These are phyloP conservation scores for Channallabes apus DNA, from an alignment of 2,797 vertebrate species.

Conservation along the genomic window DNA sequence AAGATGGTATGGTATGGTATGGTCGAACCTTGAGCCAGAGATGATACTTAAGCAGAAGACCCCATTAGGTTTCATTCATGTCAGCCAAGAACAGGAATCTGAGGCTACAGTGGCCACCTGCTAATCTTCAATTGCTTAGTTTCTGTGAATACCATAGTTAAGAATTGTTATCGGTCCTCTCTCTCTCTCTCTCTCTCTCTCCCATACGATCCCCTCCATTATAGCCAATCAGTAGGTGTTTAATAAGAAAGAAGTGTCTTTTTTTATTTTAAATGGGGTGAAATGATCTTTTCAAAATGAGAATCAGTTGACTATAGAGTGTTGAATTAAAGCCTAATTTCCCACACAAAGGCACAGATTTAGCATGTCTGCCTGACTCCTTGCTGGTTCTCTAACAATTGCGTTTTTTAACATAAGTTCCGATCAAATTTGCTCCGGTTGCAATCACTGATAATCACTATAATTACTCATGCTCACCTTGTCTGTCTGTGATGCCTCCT, in stretches of 20 bases:
- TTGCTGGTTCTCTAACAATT: conserved; percentile 8
- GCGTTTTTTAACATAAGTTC: background rate
- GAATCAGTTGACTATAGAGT: background rate
- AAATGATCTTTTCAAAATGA: background rate
- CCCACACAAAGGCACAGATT: conserved; percentile 18
- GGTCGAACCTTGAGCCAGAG: background rate
- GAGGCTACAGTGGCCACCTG: background rate
- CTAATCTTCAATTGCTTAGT: background rate
- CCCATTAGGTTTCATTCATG: background rate
- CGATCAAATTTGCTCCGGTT: conserved; percentile 23
- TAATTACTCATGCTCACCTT: conserved; percentile 35
- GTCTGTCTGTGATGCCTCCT: conserved; percentile 28
- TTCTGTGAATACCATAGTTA: background rate
- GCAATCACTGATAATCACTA: conserved; percentile 36
- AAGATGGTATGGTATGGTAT: too few species aligned
- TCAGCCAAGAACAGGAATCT: background rate
- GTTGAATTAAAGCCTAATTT: background rate
- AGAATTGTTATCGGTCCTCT: background rate
- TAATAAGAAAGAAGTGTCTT: conserved; percentile 3
- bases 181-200: background rate
- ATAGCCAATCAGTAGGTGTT: conserved; percentile 7
- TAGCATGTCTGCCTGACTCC: background rate
- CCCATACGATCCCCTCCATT: background rate
- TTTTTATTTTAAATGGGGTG: conserved; percentile 9
- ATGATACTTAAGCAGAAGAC: background rate